A percentile compares a stretch with the other conserved stretches of the same genome.
Evolutionary conservation across 35 echinoderm and acorn worm genomes (phyloP).

Genomic region (Lytechinus pictus): DNA sequence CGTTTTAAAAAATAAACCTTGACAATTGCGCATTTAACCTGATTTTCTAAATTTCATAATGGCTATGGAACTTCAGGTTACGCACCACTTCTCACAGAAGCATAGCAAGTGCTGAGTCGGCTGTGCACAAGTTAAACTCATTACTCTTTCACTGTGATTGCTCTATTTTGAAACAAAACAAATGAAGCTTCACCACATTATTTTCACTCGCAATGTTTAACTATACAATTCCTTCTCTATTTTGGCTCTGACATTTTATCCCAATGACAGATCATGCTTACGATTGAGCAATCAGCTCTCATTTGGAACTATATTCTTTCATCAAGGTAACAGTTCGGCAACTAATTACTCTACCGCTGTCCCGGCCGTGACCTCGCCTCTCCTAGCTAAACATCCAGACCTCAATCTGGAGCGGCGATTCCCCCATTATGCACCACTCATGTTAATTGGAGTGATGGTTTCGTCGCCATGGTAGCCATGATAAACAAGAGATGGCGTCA

Average conservation of each 20-base stretch:
- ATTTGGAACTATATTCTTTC: not conserved
- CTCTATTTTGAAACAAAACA: not conserved
- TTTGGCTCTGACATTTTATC: not conserved
- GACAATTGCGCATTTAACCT: not conserved
- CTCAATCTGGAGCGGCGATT: not conserved
- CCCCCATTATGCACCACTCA: slow-evolving; percentile 16
- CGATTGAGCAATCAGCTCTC: not conserved
- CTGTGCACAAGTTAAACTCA: not conserved
- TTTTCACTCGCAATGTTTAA: not conserved
- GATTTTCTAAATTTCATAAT: not conserved
- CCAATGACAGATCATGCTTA: not conserved
- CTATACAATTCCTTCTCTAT: not conserved
- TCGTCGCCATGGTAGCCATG: not conserved
- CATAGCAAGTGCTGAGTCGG: not conserved
- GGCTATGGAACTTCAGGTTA: not conserved
- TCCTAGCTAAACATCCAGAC: slow-evolving; percentile 13
- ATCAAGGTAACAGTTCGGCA: not conserved
- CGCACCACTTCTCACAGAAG: not conserved
- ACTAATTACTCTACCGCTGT: slow-evolving; percentile 9
- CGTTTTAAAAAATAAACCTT: not conserved
- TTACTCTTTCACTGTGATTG: not conserved
- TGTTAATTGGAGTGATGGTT: slow-evolving; percentile 18
- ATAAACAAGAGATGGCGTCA: slow-evolving; percentile 18
- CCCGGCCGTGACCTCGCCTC: not conserved
- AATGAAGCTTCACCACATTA: not conserved